phyloP scores from a whole-genome alignment of 2,797 vertebrate species.

The Rhinogobio ventralis region DNA sequence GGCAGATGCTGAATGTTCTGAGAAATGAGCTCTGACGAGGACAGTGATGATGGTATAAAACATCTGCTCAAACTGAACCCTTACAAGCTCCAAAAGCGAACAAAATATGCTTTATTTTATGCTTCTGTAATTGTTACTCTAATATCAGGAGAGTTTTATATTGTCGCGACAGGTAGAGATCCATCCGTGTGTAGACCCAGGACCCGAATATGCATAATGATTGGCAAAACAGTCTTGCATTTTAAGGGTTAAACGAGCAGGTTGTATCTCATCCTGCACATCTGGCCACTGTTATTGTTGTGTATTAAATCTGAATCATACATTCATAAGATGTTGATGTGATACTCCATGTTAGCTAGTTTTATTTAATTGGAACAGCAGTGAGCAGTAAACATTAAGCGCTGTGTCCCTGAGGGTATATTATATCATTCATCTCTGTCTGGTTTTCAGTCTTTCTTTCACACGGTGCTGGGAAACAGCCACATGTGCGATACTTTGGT shows the following conservation, averaged over 20 bases:
- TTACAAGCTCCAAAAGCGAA: no score
- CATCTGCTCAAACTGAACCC: no score
- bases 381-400: background rate
- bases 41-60: no score
- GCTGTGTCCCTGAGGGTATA: background rate
- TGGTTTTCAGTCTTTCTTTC: slow-evolving; percentile 93
- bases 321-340: background rate
- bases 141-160: no score
- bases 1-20: no score
- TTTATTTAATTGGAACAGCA: background rate
- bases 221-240: no score
- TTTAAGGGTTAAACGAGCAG: background rate
- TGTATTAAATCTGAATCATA: background rate
- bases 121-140: no score
- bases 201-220: no score
- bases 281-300: slow-evolving; percentile 2
- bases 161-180: no score
- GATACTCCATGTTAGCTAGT: background rate
- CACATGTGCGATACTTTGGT: slow-evolving; percentile 91
- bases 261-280: background rate
- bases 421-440: slow-evolving; percentile 57
- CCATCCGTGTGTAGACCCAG: no score
- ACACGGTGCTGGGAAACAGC: slow-evolving; percentile 96
- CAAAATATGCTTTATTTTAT: no score
- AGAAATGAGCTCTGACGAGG: no score